Evolutionary conservation across 2,888 invertebrate genomes (phyloP), one percentile per base, ranked within the genome.

Genomic region (Micoletzkya japonica): DNA sequence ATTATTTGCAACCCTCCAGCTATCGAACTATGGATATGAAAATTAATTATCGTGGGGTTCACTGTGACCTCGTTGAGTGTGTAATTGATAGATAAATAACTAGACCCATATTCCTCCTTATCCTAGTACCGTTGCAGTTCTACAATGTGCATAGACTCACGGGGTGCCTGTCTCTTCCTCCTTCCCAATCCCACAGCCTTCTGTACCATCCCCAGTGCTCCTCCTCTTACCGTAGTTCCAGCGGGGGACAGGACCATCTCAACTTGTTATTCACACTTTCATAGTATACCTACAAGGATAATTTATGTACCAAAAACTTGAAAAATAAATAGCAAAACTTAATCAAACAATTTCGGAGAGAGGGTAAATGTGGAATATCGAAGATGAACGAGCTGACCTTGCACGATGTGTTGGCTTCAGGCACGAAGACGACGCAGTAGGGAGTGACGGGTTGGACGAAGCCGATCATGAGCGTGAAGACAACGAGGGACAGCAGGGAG

Each of bases 381-480:
- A 20, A 44, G 10, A 44, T 63, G 4, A 49, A 2, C 14, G 24
- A 26, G 26, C 67, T 39, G 3, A 76, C 78, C 74, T 72, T 39
- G 37, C 70, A 60, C 10, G 60, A 24, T 37, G 20, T n/a, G 26
- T 59, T 70, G 28, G 3, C 4, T 37, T 70, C 34, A 0, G 77
- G 76, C 26, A 76, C 72, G 60, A 74, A 73, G 17, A 75, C 76
- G 52, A 81, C 75, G 70, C 82, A 82, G 60, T 73, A 84, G 20
- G 93, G 91, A 1, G 95, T 92, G 52, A 93, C 92, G 0, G 97
- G 96, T 85, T 94, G 93, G 79, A 97, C 93, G 87, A 95, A 95
- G 73, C 94, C 94, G 81, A 98, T 88, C 0, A 95, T 94, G 80
- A 97, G 90, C 56, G 97, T 98, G 88, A 97, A 98, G 72, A 95